phyloP scores from a whole-genome alignment of 92 coral and sea anemone species.

The Siderastrea radians region DNA sequence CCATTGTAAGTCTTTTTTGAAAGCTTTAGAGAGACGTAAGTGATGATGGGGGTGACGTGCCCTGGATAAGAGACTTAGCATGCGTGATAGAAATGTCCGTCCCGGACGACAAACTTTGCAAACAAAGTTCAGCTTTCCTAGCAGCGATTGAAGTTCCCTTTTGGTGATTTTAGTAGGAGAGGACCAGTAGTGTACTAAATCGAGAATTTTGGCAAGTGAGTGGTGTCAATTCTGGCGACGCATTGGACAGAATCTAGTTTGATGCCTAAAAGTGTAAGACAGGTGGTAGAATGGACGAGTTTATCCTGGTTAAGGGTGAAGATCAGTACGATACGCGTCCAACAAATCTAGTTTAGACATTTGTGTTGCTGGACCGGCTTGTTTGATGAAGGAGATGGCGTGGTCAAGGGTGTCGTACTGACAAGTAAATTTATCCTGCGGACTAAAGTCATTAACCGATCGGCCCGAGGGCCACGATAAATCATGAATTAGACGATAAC shows the following conservation, averaged over 20 bases:
- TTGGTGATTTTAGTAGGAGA: neutral
- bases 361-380: neutral
- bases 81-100: neutral
- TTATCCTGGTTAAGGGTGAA: neutral
- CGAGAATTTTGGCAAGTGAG: neutral
- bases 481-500: neutral
- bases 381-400: neutral
- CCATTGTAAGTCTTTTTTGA: neutral
- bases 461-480: neutral
- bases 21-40: neutral
- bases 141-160: neutral
- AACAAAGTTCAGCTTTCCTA: neutral
- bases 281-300: neutral
- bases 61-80: neutral
- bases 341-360: neutral
- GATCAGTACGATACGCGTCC: constrained; percentile 3
- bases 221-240: neutral
- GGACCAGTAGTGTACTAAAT: neutral
- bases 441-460: neutral
- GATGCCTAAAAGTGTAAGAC: neutral
- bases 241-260: neutral
- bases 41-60: neutral
- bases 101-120: neutral
- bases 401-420: constrained; percentile 15
- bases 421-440: neutral